Evolutionary conservation across 2,888 invertebrate genomes (phyloP).

Genomic region (Drosophila flavopinicola): DNA sequence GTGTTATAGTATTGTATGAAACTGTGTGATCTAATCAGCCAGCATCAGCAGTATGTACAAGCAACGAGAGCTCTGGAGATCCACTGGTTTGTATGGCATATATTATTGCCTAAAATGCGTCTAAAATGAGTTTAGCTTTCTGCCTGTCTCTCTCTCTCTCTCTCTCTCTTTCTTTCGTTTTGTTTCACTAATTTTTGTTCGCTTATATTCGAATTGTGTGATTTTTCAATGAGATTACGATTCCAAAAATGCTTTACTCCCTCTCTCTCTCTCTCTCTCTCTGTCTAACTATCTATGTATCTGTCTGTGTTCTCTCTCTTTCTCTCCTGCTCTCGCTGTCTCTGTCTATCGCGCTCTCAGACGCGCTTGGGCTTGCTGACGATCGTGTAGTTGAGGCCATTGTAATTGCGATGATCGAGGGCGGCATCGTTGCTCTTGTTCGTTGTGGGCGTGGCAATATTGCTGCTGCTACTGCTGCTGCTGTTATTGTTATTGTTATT

Average conservation of each 20-base stretch:
- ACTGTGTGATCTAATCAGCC: slow-evolving; percentile 1
- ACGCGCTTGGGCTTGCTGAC: slow-evolving; percentile 94
- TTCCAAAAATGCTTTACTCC: slow-evolving; percentile 17
- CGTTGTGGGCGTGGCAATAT: slow-evolving; percentile 34
- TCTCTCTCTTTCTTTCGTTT: neutral
- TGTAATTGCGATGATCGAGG: slow-evolving; percentile 89
- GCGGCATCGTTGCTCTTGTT: slow-evolving; percentile 80
- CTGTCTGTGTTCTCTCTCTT: slow-evolving; percentile 53
- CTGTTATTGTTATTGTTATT: slow-evolving; percentile 25
- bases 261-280: slow-evolving; percentile 12
- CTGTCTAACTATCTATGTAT: slow-evolving; percentile 34
- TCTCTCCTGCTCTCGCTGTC: neutral
- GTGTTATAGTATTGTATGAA: neutral
- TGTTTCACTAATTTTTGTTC: slow-evolving; percentile 24
- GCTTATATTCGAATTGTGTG: slow-evolving; percentile 38
- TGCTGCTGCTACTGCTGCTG: slow-evolving; percentile 21
- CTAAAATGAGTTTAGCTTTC: no score
- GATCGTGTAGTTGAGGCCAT: slow-evolving; percentile 92
- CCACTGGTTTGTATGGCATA: slow-evolving; percentile 17
- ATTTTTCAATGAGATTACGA: slow-evolving; percentile 18
- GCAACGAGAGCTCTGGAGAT: slow-evolving; percentile 30
- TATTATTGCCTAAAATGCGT: slow-evolving; percentile 3
- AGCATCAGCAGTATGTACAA: slow-evolving; percentile 2
- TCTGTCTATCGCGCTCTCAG: slow-evolving; percentile 87
- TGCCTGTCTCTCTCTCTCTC: neutral